Percentiles rank a stretch among this genome's conserved stretches.
Evolutionary conservation across 92 coral and sea anemone genomes (phyloP).

Genomic region (Blastomussa wellsi): DNA sequence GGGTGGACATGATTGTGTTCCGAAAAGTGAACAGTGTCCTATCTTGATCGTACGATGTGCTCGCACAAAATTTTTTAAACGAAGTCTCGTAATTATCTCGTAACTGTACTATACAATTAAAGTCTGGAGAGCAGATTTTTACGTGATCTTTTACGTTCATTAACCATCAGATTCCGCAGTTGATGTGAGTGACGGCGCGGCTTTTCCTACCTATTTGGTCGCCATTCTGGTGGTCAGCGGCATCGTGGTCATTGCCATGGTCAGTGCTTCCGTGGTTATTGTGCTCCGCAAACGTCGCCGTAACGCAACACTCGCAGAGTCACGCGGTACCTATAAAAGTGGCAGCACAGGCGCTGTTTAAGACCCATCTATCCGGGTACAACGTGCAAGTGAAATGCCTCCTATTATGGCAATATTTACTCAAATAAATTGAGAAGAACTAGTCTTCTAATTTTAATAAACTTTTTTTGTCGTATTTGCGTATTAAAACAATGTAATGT

Average conservation of each 20-base stretch:
- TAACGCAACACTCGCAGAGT: not conserved
- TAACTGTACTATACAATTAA: too few relatives aligned
- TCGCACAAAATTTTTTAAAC: too few relatives aligned
- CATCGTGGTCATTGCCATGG: not conserved
- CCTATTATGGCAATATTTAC: not conserved
- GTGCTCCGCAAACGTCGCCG: conserved; percentile 1
- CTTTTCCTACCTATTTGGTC: not conserved
- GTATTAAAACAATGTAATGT: too few relatives aligned
- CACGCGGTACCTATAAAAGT: not conserved
- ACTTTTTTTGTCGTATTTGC: not conserved
- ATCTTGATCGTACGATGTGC: too few relatives aligned
- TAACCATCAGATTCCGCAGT: not conserved
- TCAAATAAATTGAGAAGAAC: not conserved
- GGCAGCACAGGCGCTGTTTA: not conserved
- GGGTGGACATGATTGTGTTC: too few relatives aligned
- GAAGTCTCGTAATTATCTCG: too few relatives aligned
- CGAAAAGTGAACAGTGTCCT: too few relatives aligned
- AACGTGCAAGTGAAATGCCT: not conserved
- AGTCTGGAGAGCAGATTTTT: too few relatives aligned
- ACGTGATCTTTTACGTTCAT: not conserved
- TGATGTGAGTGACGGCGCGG: not conserved
- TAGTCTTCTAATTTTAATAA: not conserved
- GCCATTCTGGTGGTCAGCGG: not conserved
- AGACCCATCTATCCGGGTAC: not conserved
- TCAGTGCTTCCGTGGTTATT: not conserved